phyloP scores from a whole-genome alignment of 2,888 invertebrate species.

The Zhengitettix transpicula region DNA sequence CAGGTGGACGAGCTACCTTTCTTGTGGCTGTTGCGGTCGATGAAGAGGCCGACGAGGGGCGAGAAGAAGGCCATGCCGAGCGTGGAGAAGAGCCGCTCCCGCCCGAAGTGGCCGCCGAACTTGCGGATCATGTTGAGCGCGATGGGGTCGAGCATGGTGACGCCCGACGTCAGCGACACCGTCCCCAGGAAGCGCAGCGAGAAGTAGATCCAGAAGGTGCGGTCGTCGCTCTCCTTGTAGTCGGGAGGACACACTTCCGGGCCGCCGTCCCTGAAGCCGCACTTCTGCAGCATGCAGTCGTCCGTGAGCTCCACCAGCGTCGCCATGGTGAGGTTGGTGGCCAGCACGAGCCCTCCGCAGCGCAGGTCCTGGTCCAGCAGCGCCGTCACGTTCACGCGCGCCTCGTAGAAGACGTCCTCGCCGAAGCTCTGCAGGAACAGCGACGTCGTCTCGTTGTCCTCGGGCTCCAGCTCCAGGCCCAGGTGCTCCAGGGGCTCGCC shows the following conservation, averaged over 20 bases:
- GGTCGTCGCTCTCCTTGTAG: conserved; percentile 59
- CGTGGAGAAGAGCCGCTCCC: conserved; percentile 63
- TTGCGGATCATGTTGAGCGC: conserved; percentile 72
- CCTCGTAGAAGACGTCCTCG: conserved; percentile 40
- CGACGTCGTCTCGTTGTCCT: conserved; percentile 55
- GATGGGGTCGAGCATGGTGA: conserved; percentile 78
- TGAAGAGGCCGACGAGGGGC: conserved; percentile 60
- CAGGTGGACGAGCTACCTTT: too few relatives aligned
- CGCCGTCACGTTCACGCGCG: conserved; percentile 56
- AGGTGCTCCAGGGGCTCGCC: conserved; percentile 59
- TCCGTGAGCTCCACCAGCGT: conserved; percentile 42
- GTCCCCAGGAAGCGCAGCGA: conserved; percentile 61
- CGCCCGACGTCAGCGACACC: conserved; percentile 67
- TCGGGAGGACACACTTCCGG: conserved; percentile 65
- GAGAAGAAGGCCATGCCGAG: conserved; percentile 71
- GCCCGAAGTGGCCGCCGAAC: conserved; percentile 65
- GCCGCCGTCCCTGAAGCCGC: conserved; percentile 54
- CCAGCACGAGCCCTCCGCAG: conserved; percentile 53
- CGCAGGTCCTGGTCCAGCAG: conserved; percentile 56
- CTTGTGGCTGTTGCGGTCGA: conserved; percentile 47
- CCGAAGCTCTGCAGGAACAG: conserved; percentile 54
- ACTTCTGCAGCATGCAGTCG: conserved; percentile 61
- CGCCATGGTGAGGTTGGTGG: conserved; percentile 46
- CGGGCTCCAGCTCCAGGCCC: conserved; percentile 57
- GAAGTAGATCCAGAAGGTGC: conserved; percentile 72